A percentile compares a stretch with the other conserved stretches of the same genome.
Conservation (phyloP, 2,888 invertebrate genomes). For the Autographa pulchrina region DNA sequence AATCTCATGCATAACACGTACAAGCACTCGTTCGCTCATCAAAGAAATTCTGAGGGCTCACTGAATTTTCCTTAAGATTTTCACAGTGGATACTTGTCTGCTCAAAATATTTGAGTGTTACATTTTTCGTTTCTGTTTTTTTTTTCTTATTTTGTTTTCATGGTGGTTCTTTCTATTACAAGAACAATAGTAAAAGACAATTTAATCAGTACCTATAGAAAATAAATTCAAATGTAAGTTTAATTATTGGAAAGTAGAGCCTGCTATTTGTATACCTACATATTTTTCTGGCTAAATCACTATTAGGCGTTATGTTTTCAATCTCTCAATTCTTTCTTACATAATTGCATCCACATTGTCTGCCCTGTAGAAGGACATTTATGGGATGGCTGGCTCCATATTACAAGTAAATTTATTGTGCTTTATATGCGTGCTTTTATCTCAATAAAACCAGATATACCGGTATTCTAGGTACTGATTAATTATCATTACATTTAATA, state of each 20-base stretch:
- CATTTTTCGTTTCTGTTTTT: too few species aligned
- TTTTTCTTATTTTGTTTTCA: background rate
- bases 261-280: too few species aligned
- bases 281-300: too few species aligned
- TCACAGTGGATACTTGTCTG: background rate
- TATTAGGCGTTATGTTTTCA: too few species aligned
- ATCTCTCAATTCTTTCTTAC: too few species aligned
- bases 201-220: too few species aligned
- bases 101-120: too few species aligned
- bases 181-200: background rate
- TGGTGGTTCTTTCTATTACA: background rate
- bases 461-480: background rate
- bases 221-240: too few species aligned
- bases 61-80: background rate
- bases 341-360: too few species aligned
- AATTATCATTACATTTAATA: slow-evolving; percentile 2
- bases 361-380: too few species aligned
- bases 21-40: background rate
- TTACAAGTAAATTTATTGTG: background rate
- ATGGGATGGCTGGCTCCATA: background rate
- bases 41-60: background rate
- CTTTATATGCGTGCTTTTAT: background rate
- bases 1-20: background rate
- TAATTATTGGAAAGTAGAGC: too few species aligned
- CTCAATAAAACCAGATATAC: background rate